Percentiles rank a stretch among this genome's conserved stretches.
These are phyloP conservation scores for Phortica magna DNA, from an alignment of 2,888 invertebrate genomes.

Conservation along the genomic window DNA sequence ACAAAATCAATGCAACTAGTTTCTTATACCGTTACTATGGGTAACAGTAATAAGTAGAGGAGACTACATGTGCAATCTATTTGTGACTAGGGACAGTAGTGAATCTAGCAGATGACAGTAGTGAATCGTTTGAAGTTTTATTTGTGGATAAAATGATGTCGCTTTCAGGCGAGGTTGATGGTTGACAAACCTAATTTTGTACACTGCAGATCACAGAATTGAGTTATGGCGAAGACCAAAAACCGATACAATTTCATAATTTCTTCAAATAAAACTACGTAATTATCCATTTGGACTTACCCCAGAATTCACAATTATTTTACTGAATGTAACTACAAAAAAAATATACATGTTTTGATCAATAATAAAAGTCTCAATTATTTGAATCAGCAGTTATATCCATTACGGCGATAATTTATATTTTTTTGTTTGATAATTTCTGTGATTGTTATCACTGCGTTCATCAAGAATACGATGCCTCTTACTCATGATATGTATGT, in stretches of 20 bases:
- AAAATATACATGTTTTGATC: neutral
- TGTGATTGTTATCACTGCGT: neutral
- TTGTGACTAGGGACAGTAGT: too few relatives aligned
- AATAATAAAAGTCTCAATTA: neutral
- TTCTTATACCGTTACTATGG: too few relatives aligned
- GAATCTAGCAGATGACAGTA: too few relatives aligned
- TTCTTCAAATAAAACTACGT: neutral
- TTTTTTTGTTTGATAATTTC: neutral
- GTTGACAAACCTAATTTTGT: too few relatives aligned
- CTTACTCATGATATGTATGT: neutral
- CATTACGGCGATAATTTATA: slow-evolving; percentile 6
- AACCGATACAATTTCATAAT: neutral
- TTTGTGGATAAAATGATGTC: too few relatives aligned
- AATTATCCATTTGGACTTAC: neutral
- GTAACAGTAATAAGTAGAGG: too few relatives aligned
- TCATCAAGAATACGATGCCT: neutral
- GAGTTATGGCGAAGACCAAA: neutral
- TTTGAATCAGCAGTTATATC: neutral
- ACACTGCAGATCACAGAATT: too few relatives aligned
- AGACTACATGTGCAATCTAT: too few relatives aligned
- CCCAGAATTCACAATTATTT: slow-evolving; percentile 5
- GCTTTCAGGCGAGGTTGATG: too few relatives aligned
- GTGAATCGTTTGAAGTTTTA: too few relatives aligned
- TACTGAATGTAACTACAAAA: neutral
- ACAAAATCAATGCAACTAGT: too few relatives aligned